A percentile compares a stretch with the other conserved stretches of the same genome.
Conservation (phyloP, 2,113 vertebrate genomes). For the Camelus bactrianus region DNA sequence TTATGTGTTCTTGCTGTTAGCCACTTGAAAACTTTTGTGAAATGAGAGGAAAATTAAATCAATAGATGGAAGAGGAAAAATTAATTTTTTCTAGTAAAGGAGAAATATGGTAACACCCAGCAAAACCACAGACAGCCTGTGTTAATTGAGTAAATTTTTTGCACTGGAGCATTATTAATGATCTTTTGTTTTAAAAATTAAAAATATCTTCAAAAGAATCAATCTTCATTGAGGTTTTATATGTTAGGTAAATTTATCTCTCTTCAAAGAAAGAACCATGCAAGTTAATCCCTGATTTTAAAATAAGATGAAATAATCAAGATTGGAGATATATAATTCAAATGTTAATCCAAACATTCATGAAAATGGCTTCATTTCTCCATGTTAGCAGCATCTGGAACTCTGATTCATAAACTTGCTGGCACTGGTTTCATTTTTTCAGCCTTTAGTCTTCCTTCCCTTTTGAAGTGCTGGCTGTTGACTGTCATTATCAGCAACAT, state of each 20-base stretch:
- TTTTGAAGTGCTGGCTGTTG: slow-evolving; percentile 48
- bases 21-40: slow-evolving; percentile 9
- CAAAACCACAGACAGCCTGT: neutral
- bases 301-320: slow-evolving; percentile 41
- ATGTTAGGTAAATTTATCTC: neutral
- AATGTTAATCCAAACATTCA: neutral
- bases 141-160: slow-evolving; percentile 19
- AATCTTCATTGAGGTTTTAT: neutral
- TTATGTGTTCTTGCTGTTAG: neutral
- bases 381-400: neutral
- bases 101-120: neutral
- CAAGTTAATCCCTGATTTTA: neutral
- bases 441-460: neutral
- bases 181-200: slow-evolving; percentile 54
- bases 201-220: neutral
- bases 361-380: slow-evolving; percentile 4
- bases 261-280: neutral
- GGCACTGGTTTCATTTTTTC: slow-evolving; percentile 17
- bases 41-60: neutral
- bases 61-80: neutral
- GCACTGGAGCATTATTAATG: neutral
- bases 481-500: neutral
- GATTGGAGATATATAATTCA: slow-evolving; percentile 50
- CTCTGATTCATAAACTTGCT: neutral
- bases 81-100: slow-evolving; percentile 53